Evolutionary conservation across 30 jellyfish, hydroid and myxozoan species (phyloP), one percentile per base, ranked within the genome.

Genomic region (Morbakka virulenta): DNA sequence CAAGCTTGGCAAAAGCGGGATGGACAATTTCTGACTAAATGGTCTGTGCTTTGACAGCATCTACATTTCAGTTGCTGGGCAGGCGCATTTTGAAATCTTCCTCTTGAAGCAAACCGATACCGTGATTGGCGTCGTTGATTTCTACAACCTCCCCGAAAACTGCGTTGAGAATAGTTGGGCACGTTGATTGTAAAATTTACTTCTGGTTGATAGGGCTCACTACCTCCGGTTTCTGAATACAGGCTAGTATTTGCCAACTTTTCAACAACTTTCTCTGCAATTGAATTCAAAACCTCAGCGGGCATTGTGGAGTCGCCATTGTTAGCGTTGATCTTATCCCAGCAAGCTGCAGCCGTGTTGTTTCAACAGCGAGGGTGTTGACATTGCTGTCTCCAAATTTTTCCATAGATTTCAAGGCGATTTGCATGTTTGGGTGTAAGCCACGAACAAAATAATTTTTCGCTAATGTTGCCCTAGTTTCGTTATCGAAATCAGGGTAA

Each of bases 1-100:
- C 87, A 82, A 61, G 94, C 94, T 72, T 82, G 86, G 70, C 87
- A 82, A 72, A 82, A 82, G 47, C 94, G 66, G 1, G 90, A 1
- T 14, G 93, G 93, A 70, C 80, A 50, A 30, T 27, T 20, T 64
- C 23, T 4, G 70, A 65, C 26, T 41, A 81, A 81, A 66, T 76
- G 70, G 69, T 67, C 9, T 26, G 85, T 49, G 28, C 85, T 70
- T 29, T 81, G 52, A 41, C 93, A 81, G 1, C 31, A 69, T 57
- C 82, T 52, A 49, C 94, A 82, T 48, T 82, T 72, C n/a, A n/a
- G n/a, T n/a, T n/a, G n/a, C n/a, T n/a, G n/a, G n/a, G 36, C 14
- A 32, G 84, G 62, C 14, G 85, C 57, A 22, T 0, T 69, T 24
- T 64, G 62, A 28, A 31, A 28, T 25, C 88, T 25, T 24, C 86